Evolutionary conservation across 2,113 vertebrate genomes (phyloP).

Genomic region (Pelodiscus sinensis): DNA sequence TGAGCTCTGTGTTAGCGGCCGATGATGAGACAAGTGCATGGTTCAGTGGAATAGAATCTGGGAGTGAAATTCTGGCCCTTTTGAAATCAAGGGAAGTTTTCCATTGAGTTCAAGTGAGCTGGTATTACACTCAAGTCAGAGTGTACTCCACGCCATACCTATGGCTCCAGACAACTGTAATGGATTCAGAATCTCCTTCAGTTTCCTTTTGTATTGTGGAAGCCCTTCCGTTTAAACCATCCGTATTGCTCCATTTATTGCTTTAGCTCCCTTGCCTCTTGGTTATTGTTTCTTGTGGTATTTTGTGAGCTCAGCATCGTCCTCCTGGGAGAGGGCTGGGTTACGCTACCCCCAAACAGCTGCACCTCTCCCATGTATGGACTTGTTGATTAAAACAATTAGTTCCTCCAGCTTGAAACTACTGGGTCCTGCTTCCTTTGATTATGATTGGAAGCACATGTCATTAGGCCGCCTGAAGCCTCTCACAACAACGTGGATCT

Average conservation of each 20-base stretch:
- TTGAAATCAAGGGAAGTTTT: not conserved
- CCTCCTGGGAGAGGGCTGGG: not conserved
- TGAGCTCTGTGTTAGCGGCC: slow-evolving; percentile 9
- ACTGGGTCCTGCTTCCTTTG: slow-evolving; percentile 28
- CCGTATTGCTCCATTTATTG: not conserved
- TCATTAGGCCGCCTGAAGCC: slow-evolving; percentile 7
- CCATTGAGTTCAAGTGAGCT: not conserved
- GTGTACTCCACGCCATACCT: accelerated
- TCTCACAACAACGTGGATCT: slow-evolving; percentile 5
- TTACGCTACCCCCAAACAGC: not conserved
- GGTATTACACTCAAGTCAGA: not conserved
- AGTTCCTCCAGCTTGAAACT: slow-evolving; percentile 49
- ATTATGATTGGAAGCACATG: slow-evolving; percentile 58
- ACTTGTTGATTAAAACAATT: slow-evolving; percentile 56
- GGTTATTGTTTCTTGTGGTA: slow-evolving; percentile 1
- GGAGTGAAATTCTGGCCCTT: not conserved
- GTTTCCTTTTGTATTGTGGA: not conserved
- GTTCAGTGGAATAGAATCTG: not conserved
- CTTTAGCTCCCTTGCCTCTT: not conserved
- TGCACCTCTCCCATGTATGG: slow-evolving; percentile 28
- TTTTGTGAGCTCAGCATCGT: slow-evolving; percentile 28
- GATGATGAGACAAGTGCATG: not conserved
- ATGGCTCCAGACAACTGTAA: accelerated
- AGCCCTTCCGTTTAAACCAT: not conserved
- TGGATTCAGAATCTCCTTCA: not conserved